Evolutionary conservation across 2,888 invertebrate genomes (phyloP).

Genomic region (Portevinia maculata): DNA sequence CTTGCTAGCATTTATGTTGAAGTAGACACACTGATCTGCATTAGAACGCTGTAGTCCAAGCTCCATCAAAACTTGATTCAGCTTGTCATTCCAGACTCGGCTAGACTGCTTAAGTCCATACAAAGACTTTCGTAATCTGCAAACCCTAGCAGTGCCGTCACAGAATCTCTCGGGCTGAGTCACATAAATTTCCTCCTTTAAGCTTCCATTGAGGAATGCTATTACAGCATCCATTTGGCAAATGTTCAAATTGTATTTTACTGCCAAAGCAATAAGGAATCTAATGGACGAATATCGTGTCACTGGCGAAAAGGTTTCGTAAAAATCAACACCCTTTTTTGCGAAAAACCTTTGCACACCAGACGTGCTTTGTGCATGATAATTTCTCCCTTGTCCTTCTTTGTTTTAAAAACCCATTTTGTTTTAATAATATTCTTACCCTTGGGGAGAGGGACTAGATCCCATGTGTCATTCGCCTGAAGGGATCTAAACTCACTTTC

Average conservation of each 20-base stretch:
- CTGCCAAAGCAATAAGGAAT: constrained; percentile 5
- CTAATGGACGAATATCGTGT: constrained; percentile 5
- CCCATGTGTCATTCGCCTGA: constrained; percentile 22
- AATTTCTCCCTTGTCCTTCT: not conserved
- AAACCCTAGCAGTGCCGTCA: constrained; percentile 34
- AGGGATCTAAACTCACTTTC: constrained; percentile 65
- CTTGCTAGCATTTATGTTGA: not conserved
- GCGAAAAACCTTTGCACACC: no score
- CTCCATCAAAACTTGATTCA: constrained; percentile 8
- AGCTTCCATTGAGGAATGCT: constrained; percentile 49
- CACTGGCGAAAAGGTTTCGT: constrained; percentile 15
- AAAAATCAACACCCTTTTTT: constrained; percentile 5
- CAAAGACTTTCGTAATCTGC: constrained; percentile 23
- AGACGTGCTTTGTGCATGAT: no score
- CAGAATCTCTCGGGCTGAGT: constrained; percentile 67
- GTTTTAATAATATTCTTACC: constrained; percentile 28
- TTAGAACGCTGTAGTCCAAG: constrained; percentile 20
- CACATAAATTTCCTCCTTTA: constrained; percentile 66
- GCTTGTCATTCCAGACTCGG: constrained; percentile 22
- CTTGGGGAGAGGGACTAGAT: constrained; percentile 31
- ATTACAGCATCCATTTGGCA: constrained; percentile 52
- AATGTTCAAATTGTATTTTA: constrained; percentile 11
- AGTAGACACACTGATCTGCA: constrained; percentile 44
- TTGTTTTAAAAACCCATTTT: constrained; percentile 31
- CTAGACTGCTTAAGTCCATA: constrained; percentile 34